Evolutionary conservation across 2,113 vertebrate genomes (phyloP).

Genomic region (Atherinomorus stipes): DNA sequence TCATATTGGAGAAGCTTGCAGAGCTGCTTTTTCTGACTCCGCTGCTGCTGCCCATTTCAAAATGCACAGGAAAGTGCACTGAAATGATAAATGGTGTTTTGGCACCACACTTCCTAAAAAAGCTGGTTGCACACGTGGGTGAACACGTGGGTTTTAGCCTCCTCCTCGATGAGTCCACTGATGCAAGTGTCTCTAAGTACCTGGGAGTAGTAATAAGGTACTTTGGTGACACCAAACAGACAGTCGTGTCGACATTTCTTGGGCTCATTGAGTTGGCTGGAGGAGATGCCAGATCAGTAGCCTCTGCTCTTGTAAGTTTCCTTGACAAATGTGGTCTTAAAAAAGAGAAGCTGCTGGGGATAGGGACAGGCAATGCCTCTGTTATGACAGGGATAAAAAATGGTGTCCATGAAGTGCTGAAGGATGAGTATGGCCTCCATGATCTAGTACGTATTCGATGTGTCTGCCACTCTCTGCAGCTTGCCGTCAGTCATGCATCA

Average conservation of each 20-base stretch:
- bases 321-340: neutral
- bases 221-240: neutral
- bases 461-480: no score
- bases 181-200: neutral
- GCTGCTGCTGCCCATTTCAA: conserved; percentile 1
- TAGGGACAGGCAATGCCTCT: no score
- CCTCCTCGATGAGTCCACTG: neutral
- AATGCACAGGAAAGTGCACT: neutral
- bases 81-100: conserved; percentile 1
- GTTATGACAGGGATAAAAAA: no score
- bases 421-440: conserved; percentile 4
- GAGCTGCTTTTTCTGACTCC: neutral
- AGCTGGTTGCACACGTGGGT: neutral
- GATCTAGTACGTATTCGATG: neutral
- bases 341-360: neutral
- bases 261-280: neutral
- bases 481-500: neutral
- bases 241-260: neutral
- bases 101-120: neutral
- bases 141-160: neutral
- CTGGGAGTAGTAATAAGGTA: neutral
- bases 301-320: neutral
- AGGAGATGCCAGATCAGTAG: neutral
- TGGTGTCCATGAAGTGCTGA: conserved; percentile 6
- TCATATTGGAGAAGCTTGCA: conserved; percentile 5